Base-by-base conservation (phyloP, 2,888 invertebrate species). In the Perithous albicinctus region DNA sequence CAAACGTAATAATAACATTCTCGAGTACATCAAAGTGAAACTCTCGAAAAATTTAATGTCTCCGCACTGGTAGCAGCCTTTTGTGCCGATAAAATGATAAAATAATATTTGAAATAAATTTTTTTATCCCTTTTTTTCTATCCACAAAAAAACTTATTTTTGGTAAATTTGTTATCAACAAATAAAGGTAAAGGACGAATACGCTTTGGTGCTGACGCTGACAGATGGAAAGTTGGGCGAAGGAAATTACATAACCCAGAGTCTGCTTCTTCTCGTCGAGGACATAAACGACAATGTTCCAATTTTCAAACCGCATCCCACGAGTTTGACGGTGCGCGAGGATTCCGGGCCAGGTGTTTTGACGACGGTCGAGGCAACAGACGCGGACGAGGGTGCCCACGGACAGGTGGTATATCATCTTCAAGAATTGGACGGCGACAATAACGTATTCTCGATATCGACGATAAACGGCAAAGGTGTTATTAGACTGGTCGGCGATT, bases 211-310 rank as follows among this genome's bases (percentile, higher is more conserved):
- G 86, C 94, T 98, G 88, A 98, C 98, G 1, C 93, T 98, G 88
- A 97, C 97, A 5, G 98, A 98, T 93, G 97, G 97, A 84, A 95
- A 96, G 90, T 95, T 98, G 85, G 97, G 97, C 26, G 96, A 97
- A 85, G 97, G 97, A 78, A 97, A 97, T 93, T 97, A 95, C 93
- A 96, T 98, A 87, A 98, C 97, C 0, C 98, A 98, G 93, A 97
- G 98, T 91, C 95, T 98, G 87, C 94, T 98, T 85, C 93, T 98
- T 69, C 94, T 98, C 87, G 97, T 98, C 59, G 98, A 98, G 93
- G 98, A 98, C 92, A 96, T 97, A 59, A 98, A 98, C 91, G 98
- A 98, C 94, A 98, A 98, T 94, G 96, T 96, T 89, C 98, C 98
- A 35, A 95, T 97, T 85, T 98, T 98, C 93, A 95, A 96, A 91